Base-by-base conservation (phyloP, 2,888 invertebrate species). In the Tortrix viridana region DNA sequence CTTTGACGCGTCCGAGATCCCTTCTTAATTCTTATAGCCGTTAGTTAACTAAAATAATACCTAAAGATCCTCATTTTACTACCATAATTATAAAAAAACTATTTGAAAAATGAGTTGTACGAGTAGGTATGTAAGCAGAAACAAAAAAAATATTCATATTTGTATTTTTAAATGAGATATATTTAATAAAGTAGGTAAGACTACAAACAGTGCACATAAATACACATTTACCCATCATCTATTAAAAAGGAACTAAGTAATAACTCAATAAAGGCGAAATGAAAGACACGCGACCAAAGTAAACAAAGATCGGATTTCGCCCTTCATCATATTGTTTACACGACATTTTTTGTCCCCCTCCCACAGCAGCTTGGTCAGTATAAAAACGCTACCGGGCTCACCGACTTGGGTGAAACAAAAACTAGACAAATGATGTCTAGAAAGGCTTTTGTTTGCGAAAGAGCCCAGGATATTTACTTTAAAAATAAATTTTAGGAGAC, bases 311-410 rank as follows among this genome's bases (percentile, higher is more conserved):
- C 62, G 26, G 56, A 57, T 62, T 62, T 57, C 62, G 43, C 62
- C 62, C 62, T 57, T 57, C 56, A 52, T 62, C 56, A 57, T 57
- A 62, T 61, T 61, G 61, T 61, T 61, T 56, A 50, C 55, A 41
- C 55, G 32, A 43, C 48, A 49, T 43, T 61, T 61, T 61, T 61
- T 61, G 61, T 61, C 55, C 43, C 49, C 37, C 49, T 43, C 49
- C 49, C 61, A 44, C 61, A 49, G n/a, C 44, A 55, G 55, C 43
- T 9, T 18, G 61, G 61, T 55, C 49, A 50, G 44, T 55, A 32
- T 12, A 61, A 62, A 62, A 62, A 62, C 62, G 44, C 46, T 23
- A 62, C 61, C 49, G 56, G 56, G 38, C 50, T 37, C 56, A 26
- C 48, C 44, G 46, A 46, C 50, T 57, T 46, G 38, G 56, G 56